Percentiles rank a stretch among this genome's conserved stretches.
These are phyloP conservation scores for Pluvialis apricaria DNA, from an alignment of 2,113 vertebrate species.

Conservation along the genomic window DNA sequence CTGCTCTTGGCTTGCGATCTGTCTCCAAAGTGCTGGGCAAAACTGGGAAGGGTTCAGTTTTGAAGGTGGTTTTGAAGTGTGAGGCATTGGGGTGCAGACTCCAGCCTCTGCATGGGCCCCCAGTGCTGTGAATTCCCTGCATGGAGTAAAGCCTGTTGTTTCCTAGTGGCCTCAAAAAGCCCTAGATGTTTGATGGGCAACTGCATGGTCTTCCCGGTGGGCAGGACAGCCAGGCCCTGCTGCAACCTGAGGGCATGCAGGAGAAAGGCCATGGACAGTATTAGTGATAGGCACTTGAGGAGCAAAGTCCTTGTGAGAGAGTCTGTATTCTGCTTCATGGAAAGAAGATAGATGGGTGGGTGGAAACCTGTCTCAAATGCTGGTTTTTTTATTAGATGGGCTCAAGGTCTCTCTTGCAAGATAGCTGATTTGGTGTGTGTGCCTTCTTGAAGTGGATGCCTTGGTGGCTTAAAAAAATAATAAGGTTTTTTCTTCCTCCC, in stretches of 20 bases:
- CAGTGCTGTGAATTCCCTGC: not conserved
- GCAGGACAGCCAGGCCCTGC: not conserved
- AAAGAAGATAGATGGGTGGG: not conserved
- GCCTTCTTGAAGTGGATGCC: not conserved
- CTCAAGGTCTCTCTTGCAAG: not conserved
- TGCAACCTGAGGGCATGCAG: accelerated
- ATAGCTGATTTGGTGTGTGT: not conserved
- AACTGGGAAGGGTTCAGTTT: not conserved
- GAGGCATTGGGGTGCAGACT: not conserved
- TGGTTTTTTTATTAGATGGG: not conserved
- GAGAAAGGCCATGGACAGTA: too few species aligned
- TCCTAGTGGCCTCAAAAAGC: not conserved
- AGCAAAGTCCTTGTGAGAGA: not conserved
- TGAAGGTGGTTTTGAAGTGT: not conserved
- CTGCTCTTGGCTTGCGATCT: not conserved
- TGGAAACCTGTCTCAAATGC: constrained; percentile 31
- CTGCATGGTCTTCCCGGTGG: not conserved
- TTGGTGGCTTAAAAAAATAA: not conserved
- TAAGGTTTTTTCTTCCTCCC: not conserved
- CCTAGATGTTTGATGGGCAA: not conserved
- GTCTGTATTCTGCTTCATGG: not conserved
- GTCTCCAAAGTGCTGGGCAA: not conserved
- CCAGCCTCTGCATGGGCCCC: too few species aligned
- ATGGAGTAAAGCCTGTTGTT: too few species aligned
- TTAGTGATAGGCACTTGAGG: accelerated